Base-by-base conservation (phyloP, 1,140 invertebrate genomes). In the Phymorhynchus buccinoides region DNA sequence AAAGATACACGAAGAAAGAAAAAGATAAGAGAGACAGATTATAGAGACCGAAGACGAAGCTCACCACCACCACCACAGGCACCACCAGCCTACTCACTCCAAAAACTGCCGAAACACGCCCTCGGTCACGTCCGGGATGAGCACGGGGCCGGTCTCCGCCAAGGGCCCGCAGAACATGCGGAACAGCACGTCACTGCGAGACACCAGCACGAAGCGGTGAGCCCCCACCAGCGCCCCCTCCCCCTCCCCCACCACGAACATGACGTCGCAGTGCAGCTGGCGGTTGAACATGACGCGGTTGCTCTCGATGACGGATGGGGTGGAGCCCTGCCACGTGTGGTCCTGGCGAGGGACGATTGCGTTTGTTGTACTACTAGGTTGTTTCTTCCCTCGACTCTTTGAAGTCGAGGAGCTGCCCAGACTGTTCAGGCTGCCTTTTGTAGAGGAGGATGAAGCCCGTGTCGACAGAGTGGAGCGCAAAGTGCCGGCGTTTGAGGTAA, bases 141-240 rank as follows among this genome's bases (percentile, higher is more conserved):
- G 42, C 35, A 91, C 87, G 18, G 85, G 85, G 12, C 85, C 84
- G 6, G 83, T 84, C 44, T 85, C 84, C 18, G 87, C 87, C 84
- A 90, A 78, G 39, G 87, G 85, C 83, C 90, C 90, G 56, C 83
- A 84, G 42, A 90, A 85, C 90, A 90, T 90, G 7, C 87, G 88
- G 77, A 85, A 88, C 77, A 90, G 89, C n/a, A 90, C 90, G 32
- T 87, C 87, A 83, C 90, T 90, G 42, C 90, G 85, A 62, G 89
- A 88, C 18, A 90, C 83, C 1, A 90, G 85, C 30, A 89, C 85
- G 85, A 88, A 90, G 41, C 87, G 88, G 71, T 90, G 90, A 0
- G 89, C 89, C 52, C 80, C 81, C n/a, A 90, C 82, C 22, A 86
- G n/a, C 48, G 87, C 87, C 37, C 85, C 83, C 22, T 81, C 83